Base-by-base conservation (phyloP, 2,113 vertebrate genomes). In the Rhipidura dahli region DNA sequence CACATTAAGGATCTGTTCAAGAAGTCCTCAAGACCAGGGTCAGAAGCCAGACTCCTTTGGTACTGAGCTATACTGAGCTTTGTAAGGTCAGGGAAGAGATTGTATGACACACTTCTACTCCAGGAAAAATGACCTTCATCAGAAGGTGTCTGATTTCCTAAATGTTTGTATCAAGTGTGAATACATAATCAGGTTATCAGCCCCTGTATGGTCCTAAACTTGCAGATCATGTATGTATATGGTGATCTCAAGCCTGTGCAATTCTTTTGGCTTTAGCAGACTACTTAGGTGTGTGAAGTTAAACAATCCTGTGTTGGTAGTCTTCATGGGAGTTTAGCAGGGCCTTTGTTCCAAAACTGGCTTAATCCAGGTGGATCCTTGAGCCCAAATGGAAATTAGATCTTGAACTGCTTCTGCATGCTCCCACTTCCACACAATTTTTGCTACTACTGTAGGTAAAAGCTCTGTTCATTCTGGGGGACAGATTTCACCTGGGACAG, bases 81-180 rank as follows among this genome's bases (percentile, higher is more conserved):
- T 26, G 31, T 91, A 96, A 79, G 85, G 87, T 95, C 88, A 92
- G 20, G 26, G n/a, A 84, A 56, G 53, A 87, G 84, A 95, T 83
- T 2, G 2, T 60, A 44, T 94, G 63, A 85, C 85, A 72, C 0
- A 0, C 4, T 66, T 50, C 30, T 81, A 35, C 44, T 71, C 40
- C 2, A 6, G 44, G 45, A 76, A 79, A 93, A 96, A 79, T 18
- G 3, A 85, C 72, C 61, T 72, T 49, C 30, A 40, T 37, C 37
- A 76, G 69, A 66, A 72, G 37, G 37, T 83, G 19, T 88, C 61
- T 56, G 10, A 85, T 83, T 69, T 91, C 53, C 65, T 71, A 28
- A 64, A 71, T 45, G 40, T 78, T 65, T 65, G 3, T 40, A 53
- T 72, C 19, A 66, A 50, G 13, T n/a, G 33, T 23, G 45, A 94